phyloP scores from a whole-genome alignment of 2,797 vertebrate genomes.

The Malacoctenus gilli region DNA sequence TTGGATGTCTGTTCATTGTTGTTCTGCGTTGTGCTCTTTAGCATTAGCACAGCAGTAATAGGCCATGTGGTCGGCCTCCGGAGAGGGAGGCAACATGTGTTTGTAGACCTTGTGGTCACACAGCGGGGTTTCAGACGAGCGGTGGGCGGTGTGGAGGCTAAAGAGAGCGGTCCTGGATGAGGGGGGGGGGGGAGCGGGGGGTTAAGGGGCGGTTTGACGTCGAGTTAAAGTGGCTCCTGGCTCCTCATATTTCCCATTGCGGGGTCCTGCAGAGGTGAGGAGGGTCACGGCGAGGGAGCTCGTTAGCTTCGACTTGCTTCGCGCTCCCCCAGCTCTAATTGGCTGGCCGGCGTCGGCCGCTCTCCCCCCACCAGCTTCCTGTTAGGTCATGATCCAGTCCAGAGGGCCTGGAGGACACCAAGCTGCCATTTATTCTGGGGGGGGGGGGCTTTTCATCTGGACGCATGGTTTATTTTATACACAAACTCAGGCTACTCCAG shows the following conservation, averaged over 20 bases:
- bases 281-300: slow-evolving; percentile 80
- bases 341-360: slow-evolving; percentile 58
- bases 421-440: slow-evolving; percentile 55
- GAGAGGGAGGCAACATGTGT: slow-evolving; percentile 70
- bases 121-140: slow-evolving; percentile 63
- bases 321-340: slow-evolving; percentile 65
- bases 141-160: slow-evolving; percentile 37
- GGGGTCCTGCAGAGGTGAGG: slow-evolving; percentile 77
- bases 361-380: slow-evolving; percentile 70
- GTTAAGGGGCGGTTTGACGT: slow-evolving; percentile 34
- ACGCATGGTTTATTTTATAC: not conserved
- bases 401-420: slow-evolving; percentile 58
- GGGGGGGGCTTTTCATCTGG: slow-evolving; percentile 54
- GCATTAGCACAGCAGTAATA: slow-evolving; percentile 54
- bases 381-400: slow-evolving; percentile 72
- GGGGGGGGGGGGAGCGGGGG: no score
- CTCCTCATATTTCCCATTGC: slow-evolving; percentile 72
- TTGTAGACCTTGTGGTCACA: slow-evolving; percentile 78
- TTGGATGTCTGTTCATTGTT: slow-evolving; percentile 51
- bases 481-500: slow-evolving; percentile 39
- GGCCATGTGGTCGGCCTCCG: slow-evolving; percentile 69
- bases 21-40: slow-evolving; percentile 40
- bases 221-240: slow-evolving; percentile 64
- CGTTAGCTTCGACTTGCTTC: slow-evolving; percentile 73
- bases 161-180: slow-evolving; percentile 26